These are phyloP conservation scores for Empidonax alnorum DNA, from an alignment of 2,113 vertebrate species.

Conservation along the genomic window DNA sequence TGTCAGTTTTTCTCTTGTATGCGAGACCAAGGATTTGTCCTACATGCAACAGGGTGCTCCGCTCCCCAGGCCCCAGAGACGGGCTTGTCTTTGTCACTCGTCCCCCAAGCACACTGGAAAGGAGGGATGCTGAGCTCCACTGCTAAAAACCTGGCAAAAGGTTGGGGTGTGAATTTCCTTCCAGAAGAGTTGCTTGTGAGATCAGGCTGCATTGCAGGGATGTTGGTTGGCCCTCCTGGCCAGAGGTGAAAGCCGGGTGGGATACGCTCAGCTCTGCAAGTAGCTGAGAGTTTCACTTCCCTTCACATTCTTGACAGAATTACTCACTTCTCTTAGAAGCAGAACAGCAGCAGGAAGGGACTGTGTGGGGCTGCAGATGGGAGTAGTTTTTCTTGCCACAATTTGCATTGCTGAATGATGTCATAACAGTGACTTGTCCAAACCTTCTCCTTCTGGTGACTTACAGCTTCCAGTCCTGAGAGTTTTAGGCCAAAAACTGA, in stretches of 20 bases:
- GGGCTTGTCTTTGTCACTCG: not conserved
- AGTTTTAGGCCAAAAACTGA: not conserved
- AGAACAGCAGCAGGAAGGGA: not conserved
- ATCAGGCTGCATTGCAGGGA: not conserved
- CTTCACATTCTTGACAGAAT: not conserved
- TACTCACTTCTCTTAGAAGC: constrained; percentile 42
- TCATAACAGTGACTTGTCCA: not conserved
- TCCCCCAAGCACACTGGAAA: rapidly evolving
- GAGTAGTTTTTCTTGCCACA: not conserved
- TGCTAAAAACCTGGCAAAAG: not conserved
- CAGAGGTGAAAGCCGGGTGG: not conserved
- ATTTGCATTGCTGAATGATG: not conserved
- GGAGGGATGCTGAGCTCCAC: not conserved
- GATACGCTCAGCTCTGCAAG: not conserved
- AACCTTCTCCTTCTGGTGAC: not conserved
- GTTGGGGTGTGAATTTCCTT: rapidly evolving
- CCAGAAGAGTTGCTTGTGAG: not conserved
- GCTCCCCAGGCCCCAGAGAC: not conserved
- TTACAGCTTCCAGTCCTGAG: not conserved
- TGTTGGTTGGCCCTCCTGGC: not conserved
- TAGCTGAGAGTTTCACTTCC: constrained; percentile 54
- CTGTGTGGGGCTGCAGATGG: not conserved
- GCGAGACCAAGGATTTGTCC: not conserved
- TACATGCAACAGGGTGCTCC: not conserved
- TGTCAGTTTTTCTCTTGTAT: not conserved